Percentiles rank a stretch among this genome's conserved stretches.
These are phyloP conservation scores for Serranus cabrilla DNA, from an alignment of 2,797 vertebrate species.

Conservation along the genomic window DNA sequence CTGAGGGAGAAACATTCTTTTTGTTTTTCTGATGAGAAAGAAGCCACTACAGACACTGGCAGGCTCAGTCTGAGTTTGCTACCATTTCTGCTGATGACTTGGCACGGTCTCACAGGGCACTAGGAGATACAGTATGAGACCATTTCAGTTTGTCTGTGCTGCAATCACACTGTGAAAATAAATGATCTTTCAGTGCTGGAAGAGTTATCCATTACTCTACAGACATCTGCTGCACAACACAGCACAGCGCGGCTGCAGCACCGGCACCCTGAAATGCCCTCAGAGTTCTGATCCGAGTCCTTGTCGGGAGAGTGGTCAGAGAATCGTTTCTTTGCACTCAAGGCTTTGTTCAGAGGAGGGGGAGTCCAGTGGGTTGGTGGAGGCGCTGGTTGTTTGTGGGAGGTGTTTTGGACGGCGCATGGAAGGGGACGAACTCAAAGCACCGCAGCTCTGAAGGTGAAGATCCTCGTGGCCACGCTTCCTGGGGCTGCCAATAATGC, in stretches of 20 bases:
- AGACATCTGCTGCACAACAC: slow-evolving; percentile 55
- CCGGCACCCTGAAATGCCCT: slow-evolving; percentile 59
- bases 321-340: slow-evolving; percentile 92
- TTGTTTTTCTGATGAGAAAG: slow-evolving; percentile 75
- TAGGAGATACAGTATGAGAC: slow-evolving; percentile 59
- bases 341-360: slow-evolving; percentile 82
- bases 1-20: slow-evolving; percentile 84
- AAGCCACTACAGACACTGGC: slow-evolving; percentile 77
- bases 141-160: slow-evolving; percentile 64
- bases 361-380: slow-evolving; percentile 63
- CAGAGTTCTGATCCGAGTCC: slow-evolving; percentile 61
- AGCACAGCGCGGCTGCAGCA: slow-evolving; percentile 55
- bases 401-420: slow-evolving; percentile 76
- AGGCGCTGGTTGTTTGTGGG: slow-evolving; percentile 57
- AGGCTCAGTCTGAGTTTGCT: slow-evolving; percentile 81
- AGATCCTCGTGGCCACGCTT: slow-evolving; percentile 87
- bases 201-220: slow-evolving; percentile 48
- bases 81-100: slow-evolving; percentile 87
- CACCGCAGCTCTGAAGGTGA: slow-evolving; percentile 92
- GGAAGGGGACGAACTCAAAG: slow-evolving; percentile 85
- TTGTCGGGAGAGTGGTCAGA: slow-evolving; percentile 82
- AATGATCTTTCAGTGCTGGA: slow-evolving; percentile 40
- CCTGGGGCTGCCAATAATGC: slow-evolving; percentile 77
- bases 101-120: slow-evolving; percentile 78
- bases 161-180: slow-evolving; percentile 61